Evolutionary conservation across 2,797 vertebrate species (phyloP), one percentile per base, ranked within the genome.

Genomic region (Ispidina picta): DNA sequence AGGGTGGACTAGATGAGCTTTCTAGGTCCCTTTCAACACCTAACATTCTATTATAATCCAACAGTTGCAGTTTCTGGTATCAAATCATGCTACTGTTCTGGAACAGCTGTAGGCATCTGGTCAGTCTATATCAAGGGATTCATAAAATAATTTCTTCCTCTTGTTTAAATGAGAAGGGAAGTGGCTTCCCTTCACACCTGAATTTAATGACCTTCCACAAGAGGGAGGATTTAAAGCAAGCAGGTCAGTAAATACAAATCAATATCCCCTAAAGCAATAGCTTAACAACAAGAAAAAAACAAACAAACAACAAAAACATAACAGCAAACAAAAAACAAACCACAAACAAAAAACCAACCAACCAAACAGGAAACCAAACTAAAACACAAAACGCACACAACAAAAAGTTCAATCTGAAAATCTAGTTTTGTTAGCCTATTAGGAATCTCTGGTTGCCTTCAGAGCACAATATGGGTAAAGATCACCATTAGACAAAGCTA

Each of bases 191-290:
- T 77, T 81, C 86, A 79, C 80, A 58, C 68, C 73, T 87, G 54
- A 28, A 58, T 82, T 75, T 92, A 31, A 75, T 81, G 70, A 92
- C 77, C 86, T 95, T 58, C n/a, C 83, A 59, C 0, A 0, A 60
- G 56, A 95, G 43, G 87, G 91, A 91, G 86, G 78, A 95, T 70
- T 90, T 95, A 96, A 96, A 88, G 90, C 90, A 89, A 93, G 74
- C 76, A 88, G 86, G 89, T 94, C 93, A 93, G 89, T 88, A 89
- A 88, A 90, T 70, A 72, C 6, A 41, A 29, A 35, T 66, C 79
- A 84, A 90, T 88, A 94, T 80, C 81, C 86, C 91, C 94, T 92
- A 83, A 83, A 87, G 86, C 94, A 94, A 82, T 88, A 94, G 88
- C 86, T 92, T 77, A 89, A 89, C 26, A 12, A 73, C 52, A 70